Evolutionary conservation across 2,113 vertebrate genomes (phyloP).

Genomic region (Apteryx mantelli): DNA sequence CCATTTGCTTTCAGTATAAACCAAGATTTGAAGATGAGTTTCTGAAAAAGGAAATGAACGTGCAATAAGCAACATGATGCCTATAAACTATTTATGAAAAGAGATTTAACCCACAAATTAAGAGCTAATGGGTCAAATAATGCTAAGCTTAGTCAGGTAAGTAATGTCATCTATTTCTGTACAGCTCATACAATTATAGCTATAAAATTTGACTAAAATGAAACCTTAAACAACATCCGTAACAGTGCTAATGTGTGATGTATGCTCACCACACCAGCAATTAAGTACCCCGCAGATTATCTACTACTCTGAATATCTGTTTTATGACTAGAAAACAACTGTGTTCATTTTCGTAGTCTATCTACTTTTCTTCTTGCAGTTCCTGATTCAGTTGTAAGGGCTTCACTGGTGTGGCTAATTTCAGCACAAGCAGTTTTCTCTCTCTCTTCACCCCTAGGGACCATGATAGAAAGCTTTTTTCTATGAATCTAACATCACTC

Average conservation of each 20-base stretch:
- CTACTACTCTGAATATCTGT: not conserved
- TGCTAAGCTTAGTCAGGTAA: constrained; percentile 37
- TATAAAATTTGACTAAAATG: not conserved
- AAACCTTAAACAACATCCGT: constrained; percentile 19
- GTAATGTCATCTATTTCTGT: constrained; percentile 40
- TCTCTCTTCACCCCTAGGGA: not conserved
- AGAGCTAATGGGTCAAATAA: constrained; percentile 62
- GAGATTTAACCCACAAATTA: constrained; percentile 55
- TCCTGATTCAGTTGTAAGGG: not conserved
- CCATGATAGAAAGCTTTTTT: not conserved
- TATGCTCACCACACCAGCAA: constrained; percentile 48
- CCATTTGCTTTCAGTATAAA: constrained; percentile 47
- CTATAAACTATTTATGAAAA: constrained; percentile 67
- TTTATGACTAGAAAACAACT: constrained; percentile 39
- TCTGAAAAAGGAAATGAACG: constrained; percentile 54
- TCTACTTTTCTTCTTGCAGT: not conserved
- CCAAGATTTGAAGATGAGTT: constrained; percentile 6
- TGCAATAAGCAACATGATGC: constrained; percentile 9
- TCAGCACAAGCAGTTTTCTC: not conserved
- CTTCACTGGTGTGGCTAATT: not conserved
- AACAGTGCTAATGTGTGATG: constrained; percentile 14
- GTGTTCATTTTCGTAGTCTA: not conserved
- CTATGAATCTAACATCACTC: not conserved
- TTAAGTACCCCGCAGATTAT: constrained; percentile 19
- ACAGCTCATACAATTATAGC: not conserved